Evolutionary conservation across 2,888 invertebrate species (phyloP).

Genomic region (Cynaeus angustus): DNA sequence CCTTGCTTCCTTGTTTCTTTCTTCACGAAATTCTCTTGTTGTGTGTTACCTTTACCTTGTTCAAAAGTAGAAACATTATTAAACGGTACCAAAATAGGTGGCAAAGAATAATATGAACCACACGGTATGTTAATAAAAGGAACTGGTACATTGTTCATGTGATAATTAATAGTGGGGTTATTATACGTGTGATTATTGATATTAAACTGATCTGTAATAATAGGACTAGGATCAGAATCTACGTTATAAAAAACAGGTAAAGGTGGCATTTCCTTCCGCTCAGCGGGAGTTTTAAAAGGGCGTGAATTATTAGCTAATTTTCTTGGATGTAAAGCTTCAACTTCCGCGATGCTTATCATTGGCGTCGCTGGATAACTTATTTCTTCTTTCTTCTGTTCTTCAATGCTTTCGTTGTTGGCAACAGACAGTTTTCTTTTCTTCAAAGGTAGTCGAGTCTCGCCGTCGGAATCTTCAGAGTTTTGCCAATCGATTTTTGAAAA

Average conservation of each 20-base stretch:
- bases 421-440: constrained; percentile 65
- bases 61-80: constrained; percentile 54
- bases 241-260: constrained; percentile 51
- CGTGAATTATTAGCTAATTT: constrained; percentile 46
- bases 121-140: constrained; percentile 57
- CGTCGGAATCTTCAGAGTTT: constrained; percentile 55
- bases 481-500: constrained; percentile 48
- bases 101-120: constrained; percentile 56
- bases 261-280: constrained; percentile 68
- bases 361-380: constrained; percentile 69
- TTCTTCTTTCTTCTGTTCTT: constrained; percentile 54
- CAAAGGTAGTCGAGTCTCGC: constrained; percentile 63
- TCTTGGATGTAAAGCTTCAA: constrained; percentile 61
- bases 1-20: constrained; percentile 39
- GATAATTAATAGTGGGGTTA: constrained; percentile 67
- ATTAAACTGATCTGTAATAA: constrained; percentile 64
- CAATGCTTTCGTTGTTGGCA: constrained; percentile 43
- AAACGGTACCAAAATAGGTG: constrained; percentile 56
- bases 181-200: constrained; percentile 65
- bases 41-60: constrained; percentile 20
- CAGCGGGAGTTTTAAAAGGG: constrained; percentile 68
- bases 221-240: constrained; percentile 56
- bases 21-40: constrained; percentile 42
- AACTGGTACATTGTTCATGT: constrained; percentile 61
- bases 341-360: constrained; percentile 69